These are phyloP conservation scores for Neodiprion virginianus DNA, from an alignment of 1,140 invertebrate genomes.

Conservation along the genomic window DNA sequence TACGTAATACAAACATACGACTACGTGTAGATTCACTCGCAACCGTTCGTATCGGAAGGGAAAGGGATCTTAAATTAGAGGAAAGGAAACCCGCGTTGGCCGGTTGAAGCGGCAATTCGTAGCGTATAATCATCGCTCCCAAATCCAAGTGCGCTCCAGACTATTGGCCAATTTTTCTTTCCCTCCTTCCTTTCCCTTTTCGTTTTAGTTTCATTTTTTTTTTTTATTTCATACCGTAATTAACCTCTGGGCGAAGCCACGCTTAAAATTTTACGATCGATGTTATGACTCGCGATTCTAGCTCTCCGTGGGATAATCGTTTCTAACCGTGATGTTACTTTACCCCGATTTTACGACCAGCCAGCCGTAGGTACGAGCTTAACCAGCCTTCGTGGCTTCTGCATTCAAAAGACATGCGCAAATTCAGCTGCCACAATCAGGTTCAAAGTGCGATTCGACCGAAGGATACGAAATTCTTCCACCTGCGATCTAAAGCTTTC, in stretches of 20 bases:
- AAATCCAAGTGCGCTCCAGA: neutral
- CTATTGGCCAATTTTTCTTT: neutral
- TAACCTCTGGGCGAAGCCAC: neutral
- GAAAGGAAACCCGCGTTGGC: neutral
- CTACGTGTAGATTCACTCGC: no score
- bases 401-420: no score
- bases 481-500: no score
- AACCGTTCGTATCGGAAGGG: neutral
- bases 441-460: no score
- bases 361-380: no score
- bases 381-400: no score
- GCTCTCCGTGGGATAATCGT: neutral
- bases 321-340: neutral
- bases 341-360: no score
- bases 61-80: neutral
- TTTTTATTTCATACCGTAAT: neutral
- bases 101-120: neutral
- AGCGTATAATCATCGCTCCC: constrained; percentile 5
- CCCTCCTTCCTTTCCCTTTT: neutral
- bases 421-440: no score
- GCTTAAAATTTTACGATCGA: neutral
- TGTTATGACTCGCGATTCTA: constrained; percentile 4
- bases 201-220: neutral
- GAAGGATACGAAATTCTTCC: no score
- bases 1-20: no score